Conservation (phyloP, 2,888 invertebrate genomes). For the Catocala nupta region DNA sequence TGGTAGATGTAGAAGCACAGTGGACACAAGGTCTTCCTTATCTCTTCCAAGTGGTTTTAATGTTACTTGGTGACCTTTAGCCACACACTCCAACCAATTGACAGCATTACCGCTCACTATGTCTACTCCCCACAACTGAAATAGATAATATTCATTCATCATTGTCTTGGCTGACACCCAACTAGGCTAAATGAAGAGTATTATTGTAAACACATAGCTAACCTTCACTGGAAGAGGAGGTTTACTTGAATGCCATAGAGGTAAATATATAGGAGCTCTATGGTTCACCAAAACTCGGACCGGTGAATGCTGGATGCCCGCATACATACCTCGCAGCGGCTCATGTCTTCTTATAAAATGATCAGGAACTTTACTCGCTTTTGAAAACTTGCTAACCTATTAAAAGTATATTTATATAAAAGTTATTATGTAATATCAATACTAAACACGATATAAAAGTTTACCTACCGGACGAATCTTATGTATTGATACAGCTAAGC, state of each 20-base stretch:
- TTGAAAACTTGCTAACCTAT: slow-evolving; percentile 89
- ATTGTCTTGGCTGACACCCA: slow-evolving; percentile 43
- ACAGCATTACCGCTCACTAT: slow-evolving; percentile 84
- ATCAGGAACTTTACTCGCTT: slow-evolving; percentile 86
- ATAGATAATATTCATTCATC: slow-evolving; percentile 37
- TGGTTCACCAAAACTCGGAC: slow-evolving; percentile 86
- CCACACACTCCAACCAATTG: slow-evolving; percentile 88
- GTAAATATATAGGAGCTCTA: slow-evolving; percentile 85
- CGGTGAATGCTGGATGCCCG: slow-evolving; percentile 83
- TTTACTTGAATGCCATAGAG: slow-evolving; percentile 83
- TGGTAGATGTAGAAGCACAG: slow-evolving; percentile 79
- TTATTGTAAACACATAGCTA: slow-evolving; percentile 43
- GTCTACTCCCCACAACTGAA: slow-evolving; percentile 84
- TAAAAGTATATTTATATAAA: slow-evolving; percentile 36
- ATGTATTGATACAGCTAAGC: slow-evolving; percentile 85
- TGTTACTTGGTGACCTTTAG: slow-evolving; percentile 79
- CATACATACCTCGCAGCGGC: slow-evolving; percentile 82
- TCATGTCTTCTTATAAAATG: slow-evolving; percentile 85
- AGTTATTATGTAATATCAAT: slow-evolving; percentile 74
- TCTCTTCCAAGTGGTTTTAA: slow-evolving; percentile 81
- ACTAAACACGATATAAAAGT: slow-evolving; percentile 39
- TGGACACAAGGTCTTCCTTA: slow-evolving; percentile 79
- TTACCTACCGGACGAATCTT: slow-evolving; percentile 88
- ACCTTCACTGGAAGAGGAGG: slow-evolving; percentile 86
- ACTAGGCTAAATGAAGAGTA: slow-evolving; percentile 32